Percentiles rank a stretch among this genome's conserved stretches.
Evolutionary conservation across 2,797 vertebrate species (phyloP).

Genomic region (Acanthurus leucopareius): DNA sequence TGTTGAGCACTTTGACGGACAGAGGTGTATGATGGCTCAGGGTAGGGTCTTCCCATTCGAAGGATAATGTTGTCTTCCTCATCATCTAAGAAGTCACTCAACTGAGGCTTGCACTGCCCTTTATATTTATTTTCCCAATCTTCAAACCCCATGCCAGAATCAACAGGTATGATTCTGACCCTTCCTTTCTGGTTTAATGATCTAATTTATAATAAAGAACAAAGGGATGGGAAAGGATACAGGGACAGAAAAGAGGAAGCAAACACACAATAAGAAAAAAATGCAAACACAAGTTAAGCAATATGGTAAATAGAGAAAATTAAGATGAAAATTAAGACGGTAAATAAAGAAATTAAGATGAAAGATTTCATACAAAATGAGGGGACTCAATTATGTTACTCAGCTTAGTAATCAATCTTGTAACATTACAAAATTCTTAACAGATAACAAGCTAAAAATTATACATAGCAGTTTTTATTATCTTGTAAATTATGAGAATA

Average conservation of each 20-base stretch:
- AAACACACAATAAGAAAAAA: constrained; percentile 68
- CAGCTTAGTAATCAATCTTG: neutral
- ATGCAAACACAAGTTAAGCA: constrained; percentile 72
- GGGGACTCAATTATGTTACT: constrained; percentile 1
- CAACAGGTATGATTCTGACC: constrained; percentile 92
- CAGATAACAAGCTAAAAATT: neutral
- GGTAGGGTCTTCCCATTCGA: constrained; percentile 66
- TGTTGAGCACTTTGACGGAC: constrained; percentile 66
- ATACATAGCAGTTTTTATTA: neutral
- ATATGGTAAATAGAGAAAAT: constrained; percentile 38
- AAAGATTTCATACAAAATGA: constrained; percentile 60
- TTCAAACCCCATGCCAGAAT: constrained; percentile 89
- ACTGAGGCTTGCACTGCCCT: constrained; percentile 82
- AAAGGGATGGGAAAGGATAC: constrained; percentile 65
- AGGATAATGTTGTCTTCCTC: constrained; percentile 76
- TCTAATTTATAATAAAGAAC: constrained; percentile 77
- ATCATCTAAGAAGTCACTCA: constrained; percentile 89
- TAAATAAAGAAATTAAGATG: constrained; percentile 26
- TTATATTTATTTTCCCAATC: constrained; percentile 90
- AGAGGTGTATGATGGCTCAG: constrained; percentile 52
- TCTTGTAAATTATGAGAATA: neutral
- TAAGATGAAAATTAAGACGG: no score
- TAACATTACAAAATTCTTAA: constrained; percentile 8
- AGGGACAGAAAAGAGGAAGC: constrained; percentile 72
- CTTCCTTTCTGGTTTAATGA: constrained; percentile 85